A percentile compares a stretch with the other conserved stretches of the same genome.
phyloP scores from a whole-genome alignment of 2,888 invertebrate species.

The Luffia ferchaultella region DNA sequence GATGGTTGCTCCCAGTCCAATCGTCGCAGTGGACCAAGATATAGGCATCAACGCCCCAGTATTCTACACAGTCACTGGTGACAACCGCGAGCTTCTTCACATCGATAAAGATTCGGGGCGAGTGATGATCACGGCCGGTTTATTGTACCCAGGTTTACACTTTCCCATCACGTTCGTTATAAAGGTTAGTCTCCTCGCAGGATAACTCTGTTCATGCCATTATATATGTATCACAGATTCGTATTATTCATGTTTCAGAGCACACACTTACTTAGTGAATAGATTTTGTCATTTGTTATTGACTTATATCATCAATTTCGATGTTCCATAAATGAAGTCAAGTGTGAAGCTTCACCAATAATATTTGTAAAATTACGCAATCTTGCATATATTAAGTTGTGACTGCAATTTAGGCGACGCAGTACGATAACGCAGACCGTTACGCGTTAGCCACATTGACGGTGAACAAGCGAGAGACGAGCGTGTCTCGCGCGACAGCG shows the following conservation, averaged over 20 bases:
- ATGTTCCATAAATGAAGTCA: too few species aligned
- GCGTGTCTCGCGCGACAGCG: conserved; percentile 48
- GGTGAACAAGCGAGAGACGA: conserved; percentile 35
- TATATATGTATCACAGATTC: too few species aligned
- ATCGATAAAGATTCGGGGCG: conserved; percentile 72
- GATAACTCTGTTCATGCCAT: too few species aligned
- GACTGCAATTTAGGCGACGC: conserved; percentile 78
- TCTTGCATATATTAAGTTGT: too few species aligned
- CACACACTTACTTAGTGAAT: too few species aligned
- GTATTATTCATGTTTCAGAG: too few species aligned
- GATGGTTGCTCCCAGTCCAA: conserved; percentile 73
- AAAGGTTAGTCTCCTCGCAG: conserved; percentile 61
- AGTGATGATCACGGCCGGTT: conserved; percentile 63
- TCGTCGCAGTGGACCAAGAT: conserved; percentile 84
- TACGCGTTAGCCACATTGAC: conserved; percentile 87
- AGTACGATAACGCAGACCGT: conserved; percentile 86
- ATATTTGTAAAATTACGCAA: too few species aligned
- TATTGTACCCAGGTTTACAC: conserved; percentile 68
- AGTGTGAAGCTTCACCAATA: too few species aligned
- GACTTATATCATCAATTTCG: too few species aligned
- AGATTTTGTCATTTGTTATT: too few species aligned
- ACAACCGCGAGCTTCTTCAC: conserved; percentile 65
- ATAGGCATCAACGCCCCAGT: conserved; percentile 78
- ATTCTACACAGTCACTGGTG: conserved; percentile 73
- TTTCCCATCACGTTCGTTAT: conserved; percentile 83